phyloP scores from a whole-genome alignment of 2,113 vertebrate species.

The Petrocephalus zakoni region DNA sequence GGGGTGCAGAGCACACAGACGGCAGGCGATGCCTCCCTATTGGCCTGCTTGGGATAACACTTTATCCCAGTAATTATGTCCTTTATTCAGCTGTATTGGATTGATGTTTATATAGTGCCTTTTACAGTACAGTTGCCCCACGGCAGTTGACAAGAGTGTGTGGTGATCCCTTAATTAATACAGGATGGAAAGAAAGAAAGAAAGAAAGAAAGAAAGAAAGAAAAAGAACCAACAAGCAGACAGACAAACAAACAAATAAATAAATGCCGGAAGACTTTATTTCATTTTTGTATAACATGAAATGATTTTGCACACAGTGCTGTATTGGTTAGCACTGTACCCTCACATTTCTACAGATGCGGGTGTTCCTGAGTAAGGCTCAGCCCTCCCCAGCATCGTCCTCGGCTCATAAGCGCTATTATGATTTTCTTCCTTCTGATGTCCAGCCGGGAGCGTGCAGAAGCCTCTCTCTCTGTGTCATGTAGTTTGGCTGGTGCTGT shows the following conservation, averaged over 20 bases:
- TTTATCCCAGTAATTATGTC: background rate
- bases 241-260: background rate
- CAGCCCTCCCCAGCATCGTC: too few relatives aligned
- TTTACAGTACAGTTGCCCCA: background rate
- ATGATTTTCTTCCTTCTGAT: background rate
- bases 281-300: too few relatives aligned
- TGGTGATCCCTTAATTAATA: too few relatives aligned
- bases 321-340: background rate
- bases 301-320: background rate
- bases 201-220: background rate
- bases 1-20: background rate
- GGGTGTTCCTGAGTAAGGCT: background rate
- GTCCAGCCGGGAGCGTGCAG: background rate
- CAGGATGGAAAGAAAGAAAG: background rate
- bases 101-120: background rate
- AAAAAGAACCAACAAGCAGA: background rate
- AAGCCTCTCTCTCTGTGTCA: background rate
- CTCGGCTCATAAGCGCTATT: background rate
- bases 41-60: background rate
- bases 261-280: too few relatives aligned
- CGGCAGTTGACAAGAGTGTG: background rate
- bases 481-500: background rate
- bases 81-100: background rate
- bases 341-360: background rate
- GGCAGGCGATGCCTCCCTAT: background rate